Evolutionary conservation across 2,113 vertebrate species (phyloP), one percentile per base, ranked within the genome.

Genomic region (Elaphurus davidianus): DNA sequence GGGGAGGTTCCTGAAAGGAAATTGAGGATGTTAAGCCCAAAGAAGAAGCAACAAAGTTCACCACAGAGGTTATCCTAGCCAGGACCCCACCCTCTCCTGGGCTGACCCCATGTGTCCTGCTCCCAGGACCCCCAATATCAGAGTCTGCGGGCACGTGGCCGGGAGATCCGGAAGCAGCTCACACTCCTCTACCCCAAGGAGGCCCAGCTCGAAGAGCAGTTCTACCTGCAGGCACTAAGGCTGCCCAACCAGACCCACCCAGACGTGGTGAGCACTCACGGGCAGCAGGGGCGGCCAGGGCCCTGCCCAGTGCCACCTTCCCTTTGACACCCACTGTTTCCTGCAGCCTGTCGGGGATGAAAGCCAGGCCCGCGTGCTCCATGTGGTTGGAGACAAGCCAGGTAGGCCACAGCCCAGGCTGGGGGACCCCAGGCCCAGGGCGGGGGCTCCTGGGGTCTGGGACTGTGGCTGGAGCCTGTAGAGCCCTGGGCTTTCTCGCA

Each of bases 161-260:
- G 99, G 79, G 98, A 99, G 5, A 98, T 99, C 97, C 99, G 99
- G 47, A 96, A 15, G 86, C 97, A 97, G 90, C 99, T 99, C 25
- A 98, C 6, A 3, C 40, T 90, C 0, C 98, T 99, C 9, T 98
- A 98, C 96, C 79, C 98, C 0, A 97, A 92, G 95, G 99, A 99
- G 95, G 90, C 82, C 0, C 97, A 99, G 30, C 98, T 99, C 50
- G 99, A 99, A 5, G 95, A 99, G 94, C 97, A 99, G 16, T 99
- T 99, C 97, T 99, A 99, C 60, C 57, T 98, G 43, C 98, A 36
- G 33, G 99, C 99, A 0, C 99, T 99, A 79, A 98, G 97, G 50
- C 98, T 99, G 50, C 99, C 99, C 92, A 99, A 99, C 99, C 97
- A 96, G 95, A 99, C 99, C 28, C 99, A 99, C 97, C 99, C 99